phyloP scores from a whole-genome alignment of 92 coral and sea anemone species.

The Blastomussa wellsi region DNA sequence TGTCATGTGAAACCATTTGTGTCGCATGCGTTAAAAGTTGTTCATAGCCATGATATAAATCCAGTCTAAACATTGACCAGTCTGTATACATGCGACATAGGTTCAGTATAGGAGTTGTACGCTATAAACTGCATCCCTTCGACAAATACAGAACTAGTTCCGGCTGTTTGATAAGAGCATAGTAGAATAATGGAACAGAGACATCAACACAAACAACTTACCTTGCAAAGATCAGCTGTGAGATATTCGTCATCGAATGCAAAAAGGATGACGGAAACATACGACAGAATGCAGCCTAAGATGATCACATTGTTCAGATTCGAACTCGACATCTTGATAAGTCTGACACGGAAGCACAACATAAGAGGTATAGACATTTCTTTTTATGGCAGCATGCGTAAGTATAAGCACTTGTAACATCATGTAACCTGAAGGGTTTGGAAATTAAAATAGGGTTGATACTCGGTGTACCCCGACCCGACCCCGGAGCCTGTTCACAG shows the following conservation, averaged over 20 bases:
- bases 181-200: neutral
- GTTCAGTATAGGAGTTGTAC: no score
- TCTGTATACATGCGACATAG: no score
- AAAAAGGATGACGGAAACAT: slow-evolving; percentile 67
- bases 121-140: no score
- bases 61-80: no score
- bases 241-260: slow-evolving; percentile 67
- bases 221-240: slow-evolving; percentile 57
- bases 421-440: no score
- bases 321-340: slow-evolving; percentile 83
- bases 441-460: no score
- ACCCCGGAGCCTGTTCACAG: no score
- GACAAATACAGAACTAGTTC: neutral
- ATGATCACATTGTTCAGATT: slow-evolving; percentile 73
- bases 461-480: no score
- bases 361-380: neutral
- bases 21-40: no score
- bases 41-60: no score
- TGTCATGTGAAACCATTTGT: no score
- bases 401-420: neutral
- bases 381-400: neutral
- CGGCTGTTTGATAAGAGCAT: neutral
- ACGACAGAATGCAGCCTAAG: slow-evolving; percentile 71
- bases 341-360: slow-evolving; percentile 22
- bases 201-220: neutral